Evolutionary conservation across 1,140 invertebrate species (phyloP).

Genomic region (Trachymyrmex septentrionalis): DNA sequence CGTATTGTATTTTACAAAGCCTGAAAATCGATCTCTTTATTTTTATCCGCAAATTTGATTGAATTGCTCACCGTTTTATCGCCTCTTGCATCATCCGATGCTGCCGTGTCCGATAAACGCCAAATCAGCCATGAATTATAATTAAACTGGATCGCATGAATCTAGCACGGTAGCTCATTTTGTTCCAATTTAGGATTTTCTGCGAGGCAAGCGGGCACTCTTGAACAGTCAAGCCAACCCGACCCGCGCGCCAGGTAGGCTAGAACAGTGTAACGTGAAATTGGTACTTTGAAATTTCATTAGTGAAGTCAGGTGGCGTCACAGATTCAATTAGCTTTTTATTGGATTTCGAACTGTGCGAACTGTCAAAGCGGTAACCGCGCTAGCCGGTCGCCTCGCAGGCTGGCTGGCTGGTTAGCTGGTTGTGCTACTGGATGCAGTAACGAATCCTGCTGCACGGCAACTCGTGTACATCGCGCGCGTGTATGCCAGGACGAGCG

Average conservation of each 20-base stretch:
- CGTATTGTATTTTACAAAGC: neutral
- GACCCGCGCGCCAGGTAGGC: constrained; percentile 73
- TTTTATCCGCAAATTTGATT: constrained; percentile 28
- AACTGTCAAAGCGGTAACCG: constrained; percentile 85
- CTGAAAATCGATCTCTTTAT: neutral
- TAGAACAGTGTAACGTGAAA: constrained; percentile 84
- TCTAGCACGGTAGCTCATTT: constrained; percentile 73
- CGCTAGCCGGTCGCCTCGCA: constrained; percentile 30
- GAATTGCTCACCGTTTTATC: neutral
- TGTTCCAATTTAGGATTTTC: constrained; percentile 78
- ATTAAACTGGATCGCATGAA: constrained; percentile 57
- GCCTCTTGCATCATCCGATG: neutral
- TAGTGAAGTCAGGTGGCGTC: constrained; percentile 86
- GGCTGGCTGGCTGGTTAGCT: constrained; percentile 30
- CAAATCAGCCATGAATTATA: constrained; percentile 63
- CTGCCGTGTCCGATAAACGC: neutral
- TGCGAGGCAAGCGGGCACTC: constrained; percentile 65
- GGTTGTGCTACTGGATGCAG: constrained; percentile 27
- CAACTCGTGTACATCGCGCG: constrained; percentile 24
- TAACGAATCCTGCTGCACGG: constrained; percentile 14
- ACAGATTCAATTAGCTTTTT: constrained; percentile 87
- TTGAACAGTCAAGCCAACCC: constrained; percentile 54
- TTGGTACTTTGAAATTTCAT: constrained; percentile 87
- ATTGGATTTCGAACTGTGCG: constrained; percentile 86
- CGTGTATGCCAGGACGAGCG: constrained; percentile 4